Base-by-base conservation (phyloP, 2,113 vertebrate species). In the Periophthalmodon schlosseri region DNA sequence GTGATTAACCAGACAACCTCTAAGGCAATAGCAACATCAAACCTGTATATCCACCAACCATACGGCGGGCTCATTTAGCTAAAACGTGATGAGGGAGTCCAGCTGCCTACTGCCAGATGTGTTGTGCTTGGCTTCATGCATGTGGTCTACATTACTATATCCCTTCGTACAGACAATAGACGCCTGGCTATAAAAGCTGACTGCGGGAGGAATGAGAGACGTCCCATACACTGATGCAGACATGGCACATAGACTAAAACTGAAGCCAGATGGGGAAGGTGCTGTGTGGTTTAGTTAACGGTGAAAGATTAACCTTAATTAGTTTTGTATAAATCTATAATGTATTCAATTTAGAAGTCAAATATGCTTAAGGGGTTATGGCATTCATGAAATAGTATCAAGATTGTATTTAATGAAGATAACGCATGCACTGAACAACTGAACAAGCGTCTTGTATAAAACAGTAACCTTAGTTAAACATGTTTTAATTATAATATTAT, bases 1-100 rank as follows among this genome's bases (percentile, higher is more conserved):
- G 86, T 86, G 90, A 91, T 92, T 92, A 89, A 81, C 87, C 75
- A 78, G 69, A 68, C 15, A 73, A 88, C 84, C 91, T 89, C 81
- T 76, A 74, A 92, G 90, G 89, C 91, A 88, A 87, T 58, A 74
- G 87, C 75, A 88, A 92, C 91, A 91, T 92, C 90, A 92, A 92
- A 92, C 91, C 87, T 78, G 54, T 70, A 70, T 82, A 78, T 78
- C 85, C 79, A 81, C 81, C 82, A 68, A 85, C 73, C 78, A 70
- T 88, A 86, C 86, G 0, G 74, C 86, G 84, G 85, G 85, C 84
- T 87, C 85, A 84, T 87, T 92, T 89, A 84, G 83, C 76, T 74
- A 18, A 82, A 83, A 81, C 70, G 70, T 77, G 71, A 85, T 80
- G 85, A 83, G 69, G 81, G 76, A 81, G 75, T 79, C 74, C 80